Percentiles rank a stretch among this genome's conserved stretches.
Evolutionary conservation across 2,888 invertebrate genomes (phyloP).

Genomic region (Linnaemya vulpina): DNA sequence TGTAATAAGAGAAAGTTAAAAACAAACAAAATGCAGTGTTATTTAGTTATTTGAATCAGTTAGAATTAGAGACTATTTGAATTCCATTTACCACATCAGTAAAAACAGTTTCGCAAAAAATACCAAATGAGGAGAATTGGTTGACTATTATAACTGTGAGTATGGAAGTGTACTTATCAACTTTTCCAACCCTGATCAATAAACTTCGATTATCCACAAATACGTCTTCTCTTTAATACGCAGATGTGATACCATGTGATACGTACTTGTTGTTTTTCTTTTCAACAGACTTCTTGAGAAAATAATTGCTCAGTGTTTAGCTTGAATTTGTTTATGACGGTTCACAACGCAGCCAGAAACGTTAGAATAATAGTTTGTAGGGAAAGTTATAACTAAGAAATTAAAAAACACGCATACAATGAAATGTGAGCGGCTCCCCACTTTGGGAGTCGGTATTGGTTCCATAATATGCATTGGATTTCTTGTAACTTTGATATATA

Average conservation of each 20-base stretch:
- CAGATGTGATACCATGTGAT: background rate
- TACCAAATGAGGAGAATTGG: no score
- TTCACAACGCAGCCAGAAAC: background rate
- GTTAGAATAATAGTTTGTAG: background rate
- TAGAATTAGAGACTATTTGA: no score
- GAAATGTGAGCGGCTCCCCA: slow-evolving; percentile 12
- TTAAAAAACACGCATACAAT: background rate
- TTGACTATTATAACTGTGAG: no score
- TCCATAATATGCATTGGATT: slow-evolving; percentile 30
- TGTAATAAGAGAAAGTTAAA: no score
- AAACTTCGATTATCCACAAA: background rate
- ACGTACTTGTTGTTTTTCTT: background rate
- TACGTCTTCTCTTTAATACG: background rate
- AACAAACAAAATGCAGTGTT: no score
- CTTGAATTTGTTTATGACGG: slow-evolving; percentile 6
- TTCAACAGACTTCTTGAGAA: background rate
- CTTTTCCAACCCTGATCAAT: no score
- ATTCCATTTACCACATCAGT: no score
- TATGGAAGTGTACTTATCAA: no score
- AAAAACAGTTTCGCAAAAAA: no score
- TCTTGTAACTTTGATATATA: slow-evolving; percentile 7
- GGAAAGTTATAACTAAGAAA: background rate
- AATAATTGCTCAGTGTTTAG: background rate
- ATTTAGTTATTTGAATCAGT: no score
- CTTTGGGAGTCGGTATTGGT: slow-evolving; percentile 39